Evolutionary conservation across 2,888 invertebrate genomes (phyloP).

Genomic region (Clanis bilineata): DNA sequence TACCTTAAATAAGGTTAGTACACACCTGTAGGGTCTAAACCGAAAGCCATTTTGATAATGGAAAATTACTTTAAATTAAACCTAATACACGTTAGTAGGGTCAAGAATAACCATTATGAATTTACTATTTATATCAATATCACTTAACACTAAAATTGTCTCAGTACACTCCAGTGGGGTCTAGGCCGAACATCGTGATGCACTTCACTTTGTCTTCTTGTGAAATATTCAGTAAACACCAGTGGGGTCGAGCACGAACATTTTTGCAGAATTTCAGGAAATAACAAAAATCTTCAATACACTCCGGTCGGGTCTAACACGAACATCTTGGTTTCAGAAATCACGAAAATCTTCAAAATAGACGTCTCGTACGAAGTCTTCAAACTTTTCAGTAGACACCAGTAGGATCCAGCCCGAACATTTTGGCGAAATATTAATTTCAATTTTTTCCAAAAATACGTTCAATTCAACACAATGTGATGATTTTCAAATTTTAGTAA

Average conservation of each 20-base stretch:
- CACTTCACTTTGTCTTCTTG: slow-evolving; percentile 41
- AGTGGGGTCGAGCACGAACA: slow-evolving; percentile 72
- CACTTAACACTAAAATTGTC: slow-evolving; percentile 46
- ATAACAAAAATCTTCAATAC: slow-evolving; percentile 36
- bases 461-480: slow-evolving; percentile 26
- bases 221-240: slow-evolving; percentile 66
- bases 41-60: slow-evolving; percentile 54
- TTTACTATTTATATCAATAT: slow-evolving; percentile 19
- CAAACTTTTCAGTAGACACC: slow-evolving; percentile 61
- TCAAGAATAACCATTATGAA: slow-evolving; percentile 48
- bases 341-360: slow-evolving; percentile 25
- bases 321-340: slow-evolving; percentile 57
- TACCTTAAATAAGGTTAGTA: slow-evolving; percentile 40
- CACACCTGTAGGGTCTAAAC: slow-evolving; percentile 64
- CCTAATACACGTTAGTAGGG: slow-evolving; percentile 60
- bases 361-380: slow-evolving; percentile 23
- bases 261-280: slow-evolving; percentile 41
- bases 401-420: slow-evolving; percentile 68
- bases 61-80: slow-evolving; percentile 35
- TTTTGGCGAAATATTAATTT: slow-evolving; percentile 36
- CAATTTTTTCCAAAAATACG: slow-evolving; percentile 13
- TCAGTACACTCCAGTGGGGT: slow-evolving; percentile 58
- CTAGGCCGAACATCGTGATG: slow-evolving; percentile 55
- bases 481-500: slow-evolving; percentile 50
- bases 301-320: slow-evolving; percentile 67